These are phyloP conservation scores for Aphelenchoides besseyi DNA, from an alignment of 1,140 invertebrate genomes.

Conservation along the genomic window DNA sequence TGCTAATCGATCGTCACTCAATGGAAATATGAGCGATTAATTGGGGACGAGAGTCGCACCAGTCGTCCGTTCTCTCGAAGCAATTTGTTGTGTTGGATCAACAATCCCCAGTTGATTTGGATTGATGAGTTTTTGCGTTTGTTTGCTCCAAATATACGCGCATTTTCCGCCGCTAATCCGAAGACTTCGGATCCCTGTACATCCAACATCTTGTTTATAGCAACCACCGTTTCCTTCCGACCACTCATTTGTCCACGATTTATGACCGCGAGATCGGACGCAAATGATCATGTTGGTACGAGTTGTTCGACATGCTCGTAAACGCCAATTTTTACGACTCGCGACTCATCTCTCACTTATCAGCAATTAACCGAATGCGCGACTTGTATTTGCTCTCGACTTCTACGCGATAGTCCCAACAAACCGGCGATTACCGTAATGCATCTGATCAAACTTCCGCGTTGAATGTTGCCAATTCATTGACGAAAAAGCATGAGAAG, in stretches of 20 bases:
- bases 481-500: neutral
- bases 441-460: no score
- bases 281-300: no score
- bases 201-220: no score
- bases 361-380: neutral
- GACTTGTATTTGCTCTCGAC: no score
- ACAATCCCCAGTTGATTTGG: neutral
- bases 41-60: neutral
- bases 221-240: neutral
- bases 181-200: no score
- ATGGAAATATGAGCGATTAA: neutral
- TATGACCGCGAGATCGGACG: neutral
- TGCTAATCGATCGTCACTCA: neutral
- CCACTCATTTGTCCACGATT: neutral
- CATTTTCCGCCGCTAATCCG: neutral
- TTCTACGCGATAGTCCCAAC: no score
- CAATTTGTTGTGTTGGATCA: slow-evolving; percentile 1
- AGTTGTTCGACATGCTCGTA: neutral
- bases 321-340: neutral
- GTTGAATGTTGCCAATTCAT: neutral
- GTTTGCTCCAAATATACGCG: no score
- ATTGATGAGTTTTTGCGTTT: neutral
- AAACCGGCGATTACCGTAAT: no score
- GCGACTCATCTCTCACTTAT: neutral
- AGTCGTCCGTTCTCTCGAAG: neutral